Conservation (phyloP, 23 tunicate species). For the Trididemnum nubilum region DNA sequence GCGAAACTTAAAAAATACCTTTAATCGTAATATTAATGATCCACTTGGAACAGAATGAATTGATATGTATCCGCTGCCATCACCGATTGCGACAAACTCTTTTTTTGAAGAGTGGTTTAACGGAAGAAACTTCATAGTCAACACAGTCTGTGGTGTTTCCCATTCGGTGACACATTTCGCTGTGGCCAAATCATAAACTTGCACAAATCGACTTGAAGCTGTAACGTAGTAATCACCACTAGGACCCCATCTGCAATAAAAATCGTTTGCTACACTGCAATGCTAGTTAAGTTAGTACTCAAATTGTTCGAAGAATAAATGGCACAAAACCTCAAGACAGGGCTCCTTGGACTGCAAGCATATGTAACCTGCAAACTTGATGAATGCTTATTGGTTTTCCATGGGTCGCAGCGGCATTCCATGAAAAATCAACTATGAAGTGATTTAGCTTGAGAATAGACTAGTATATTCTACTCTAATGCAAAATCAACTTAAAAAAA, state of each 20-base stretch:
- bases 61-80: conserved; percentile 38
- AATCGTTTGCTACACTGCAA: no score
- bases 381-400: no score
- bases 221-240: conserved; percentile 56
- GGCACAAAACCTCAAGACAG: no score
- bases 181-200: conserved; percentile 58
- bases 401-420: no score
- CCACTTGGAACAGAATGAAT: conserved; percentile 29
- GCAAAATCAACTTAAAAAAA: no score
- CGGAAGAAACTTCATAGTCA: conserved; percentile 41
- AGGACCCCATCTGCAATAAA: conserved; percentile 44
- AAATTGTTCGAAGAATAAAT: neutral
- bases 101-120: neutral
- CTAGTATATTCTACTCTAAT: no score
- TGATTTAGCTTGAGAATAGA: no score
- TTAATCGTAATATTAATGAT: neutral
- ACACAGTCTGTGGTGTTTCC: neutral
- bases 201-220: conserved; percentile 46
- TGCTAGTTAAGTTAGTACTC: neutral
- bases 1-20: no score
- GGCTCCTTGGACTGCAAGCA: no score
- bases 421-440: no score
- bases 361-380: no score
- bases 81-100: conserved; percentile 32
- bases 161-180: conserved; percentile 61